Base-by-base conservation (phyloP, 2,797 vertebrate species). In the Crenichthys baileyi region DNA sequence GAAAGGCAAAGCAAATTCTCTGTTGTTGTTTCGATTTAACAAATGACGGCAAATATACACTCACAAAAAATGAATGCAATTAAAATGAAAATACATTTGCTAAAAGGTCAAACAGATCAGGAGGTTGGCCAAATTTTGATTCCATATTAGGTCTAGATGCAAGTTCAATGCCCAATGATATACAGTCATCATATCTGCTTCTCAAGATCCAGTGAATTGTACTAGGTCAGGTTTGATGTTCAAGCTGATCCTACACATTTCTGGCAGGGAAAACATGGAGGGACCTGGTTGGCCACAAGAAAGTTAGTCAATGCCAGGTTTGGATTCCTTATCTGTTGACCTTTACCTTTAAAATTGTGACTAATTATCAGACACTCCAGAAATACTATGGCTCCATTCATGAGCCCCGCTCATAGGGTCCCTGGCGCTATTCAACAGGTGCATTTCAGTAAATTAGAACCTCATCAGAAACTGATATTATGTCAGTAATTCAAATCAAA, bases 21-120 rank as follows among this genome's bases (percentile, higher is more conserved):
- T 46, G 39, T n/a, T 68, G 20, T 68, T 44, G 41, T 70, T 81
- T 15, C 61, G 83, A 31, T 26, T 39, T 11, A 12, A 29, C 41
- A 26, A 20, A 74, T 74, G 9, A 58, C 3, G 39, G 13, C 18
- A 73, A 36, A 55, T 26, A 41, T 16, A 46, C 22, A 63, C 3
- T 67, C 20, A 41, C 31, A 20, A 70, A 46, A 6, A 46, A 22
- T n/a, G 5, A 6, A 48, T 24, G 4, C 20, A 41, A 46, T 20
- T 5, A n/a, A 60, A 29, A 2, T 65, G 20, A 44, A 26, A 16
- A 11, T 55, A 36, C 39, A 24, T 31, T 75, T 36, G 15, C 16
- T 29, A 8, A 22, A 51, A 58, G 1, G 11, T 46, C 20, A 46
- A 16, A 68, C 24, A 44, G 41, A 44, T 24, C 8, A 24, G 0